These are phyloP conservation scores for Nysson spinosus DNA, from an alignment of 2,888 invertebrate species.

Conservation along the genomic window DNA sequence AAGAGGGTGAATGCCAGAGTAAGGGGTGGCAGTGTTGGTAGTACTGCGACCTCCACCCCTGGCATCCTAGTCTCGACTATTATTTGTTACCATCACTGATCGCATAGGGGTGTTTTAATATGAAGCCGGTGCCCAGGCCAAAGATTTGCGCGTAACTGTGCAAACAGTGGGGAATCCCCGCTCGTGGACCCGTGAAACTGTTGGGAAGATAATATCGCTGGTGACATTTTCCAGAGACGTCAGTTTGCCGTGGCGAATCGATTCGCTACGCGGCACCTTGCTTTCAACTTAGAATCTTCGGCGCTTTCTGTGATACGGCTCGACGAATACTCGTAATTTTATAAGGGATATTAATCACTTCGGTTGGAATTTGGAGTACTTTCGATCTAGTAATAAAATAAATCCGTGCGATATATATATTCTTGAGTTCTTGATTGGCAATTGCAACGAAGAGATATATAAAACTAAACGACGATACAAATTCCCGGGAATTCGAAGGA, in stretches of 20 bases:
- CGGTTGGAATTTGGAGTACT: no score
- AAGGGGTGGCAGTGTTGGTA: constrained; percentile 11
- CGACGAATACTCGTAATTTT: no score
- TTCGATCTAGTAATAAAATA: no score
- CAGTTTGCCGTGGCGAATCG: constrained; percentile 26
- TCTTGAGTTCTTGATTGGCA: no score
- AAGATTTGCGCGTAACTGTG: constrained; percentile 65
- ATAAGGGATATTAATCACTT: no score
- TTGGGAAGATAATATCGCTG: constrained; percentile 53
- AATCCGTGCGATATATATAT: no score
- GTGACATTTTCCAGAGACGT: constrained; percentile 32
- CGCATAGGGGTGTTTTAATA: constrained; percentile 62
- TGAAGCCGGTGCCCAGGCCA: constrained; percentile 53
- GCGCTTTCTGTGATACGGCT: no score
- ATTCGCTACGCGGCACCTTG: constrained; percentile 23
- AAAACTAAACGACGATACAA: no score
- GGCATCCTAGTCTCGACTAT: constrained; percentile 52
- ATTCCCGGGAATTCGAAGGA: no score
- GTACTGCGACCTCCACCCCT: constrained; percentile 30
- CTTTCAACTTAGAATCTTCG: no score
- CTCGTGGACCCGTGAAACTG: constrained; percentile 56
- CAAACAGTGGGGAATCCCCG: constrained; percentile 53
- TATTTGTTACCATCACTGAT: constrained; percentile 58
- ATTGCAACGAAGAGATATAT: no score
- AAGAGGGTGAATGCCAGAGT: constrained; percentile 2